Conservation (phyloP, 2,797 vertebrate species). For the Botia almorhae region DNA sequence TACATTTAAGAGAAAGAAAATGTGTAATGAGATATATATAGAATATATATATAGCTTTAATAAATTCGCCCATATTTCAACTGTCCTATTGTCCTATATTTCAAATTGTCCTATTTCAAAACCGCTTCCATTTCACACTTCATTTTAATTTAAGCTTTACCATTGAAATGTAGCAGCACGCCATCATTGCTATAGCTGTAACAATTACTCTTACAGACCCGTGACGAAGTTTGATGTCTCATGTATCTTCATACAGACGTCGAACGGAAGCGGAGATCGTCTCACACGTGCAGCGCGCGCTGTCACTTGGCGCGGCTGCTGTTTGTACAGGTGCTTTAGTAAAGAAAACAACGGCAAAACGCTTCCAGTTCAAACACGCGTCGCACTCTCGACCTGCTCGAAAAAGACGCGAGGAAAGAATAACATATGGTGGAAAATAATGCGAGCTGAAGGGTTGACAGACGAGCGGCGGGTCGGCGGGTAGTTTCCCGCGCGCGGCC, state of each 20-base stretch:
- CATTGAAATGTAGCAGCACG: too few species aligned
- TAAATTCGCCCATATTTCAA: too few species aligned
- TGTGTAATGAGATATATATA: background rate
- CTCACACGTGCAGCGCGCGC: slow-evolving; percentile 57
- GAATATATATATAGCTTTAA: too few species aligned
- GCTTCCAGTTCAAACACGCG: slow-evolving; percentile 70
- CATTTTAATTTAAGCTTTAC: too few species aligned
- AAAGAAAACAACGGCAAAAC: slow-evolving; percentile 78
- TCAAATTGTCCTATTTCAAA: too few species aligned
- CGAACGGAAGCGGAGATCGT: too few species aligned
- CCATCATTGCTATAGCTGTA: too few species aligned
- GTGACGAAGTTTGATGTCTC: too few species aligned
- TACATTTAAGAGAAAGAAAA: background rate
- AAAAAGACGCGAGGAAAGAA: slow-evolving; percentile 72
- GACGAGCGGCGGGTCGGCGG: slow-evolving; percentile 62
- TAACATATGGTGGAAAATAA: slow-evolving; percentile 67
- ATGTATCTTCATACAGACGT: too few species aligned
- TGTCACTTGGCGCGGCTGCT: slow-evolving; percentile 79
- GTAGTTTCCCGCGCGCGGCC: slow-evolving; percentile 56
- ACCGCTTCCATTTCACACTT: too few species aligned
- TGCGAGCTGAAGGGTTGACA: slow-evolving; percentile 69
- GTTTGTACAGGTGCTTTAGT: slow-evolving; percentile 84
- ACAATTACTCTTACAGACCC: too few species aligned
- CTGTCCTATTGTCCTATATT: too few species aligned
- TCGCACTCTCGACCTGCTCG: slow-evolving; percentile 58